Conservation (phyloP, 1,140 invertebrate species). For the silkworm (Bombyx mori) region ASM3026992v2 NC_085128.1:10704501-10705000, state of each 20-base stretch:
- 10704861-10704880: conserved; percentile 58
- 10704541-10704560: too few species aligned
- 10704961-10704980: conserved; percentile 51
- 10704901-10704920: conserved; percentile 33
- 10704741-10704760: background rate
- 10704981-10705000: conserved; percentile 61
- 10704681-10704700: too few species aligned
- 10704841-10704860: conserved; percentile 60
- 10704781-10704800: conserved; percentile 42
- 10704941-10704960: conserved; percentile 35
- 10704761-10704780: conserved; percentile 25
- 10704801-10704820: conserved; percentile 59
- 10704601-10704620: background rate
- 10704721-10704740: too few species aligned
- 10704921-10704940: conserved; percentile 30
- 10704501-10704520: too few species aligned
- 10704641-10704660: too few species aligned
- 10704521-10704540: too few species aligned
- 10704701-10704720: too few species aligned
- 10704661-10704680: too few species aligned
- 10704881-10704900: conserved; percentile 53
- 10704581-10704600: background rate
- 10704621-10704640: background rate
- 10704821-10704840: conserved; percentile 59
- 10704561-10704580: background rate